Evolutionary conservation across 2,888 invertebrate species (phyloP).

Genomic region (Limnephilus marmoratus): DNA sequence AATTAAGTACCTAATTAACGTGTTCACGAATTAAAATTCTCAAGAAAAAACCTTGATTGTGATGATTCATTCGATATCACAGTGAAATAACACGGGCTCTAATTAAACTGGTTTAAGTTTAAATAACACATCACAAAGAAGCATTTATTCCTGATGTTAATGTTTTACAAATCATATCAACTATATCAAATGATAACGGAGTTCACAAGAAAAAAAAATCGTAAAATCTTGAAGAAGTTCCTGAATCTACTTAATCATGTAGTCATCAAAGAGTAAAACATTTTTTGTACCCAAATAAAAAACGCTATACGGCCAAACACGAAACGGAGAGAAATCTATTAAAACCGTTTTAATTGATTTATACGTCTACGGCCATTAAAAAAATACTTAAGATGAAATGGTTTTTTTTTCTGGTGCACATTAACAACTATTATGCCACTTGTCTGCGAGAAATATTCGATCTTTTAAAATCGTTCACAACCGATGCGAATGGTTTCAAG

Average conservation of each 20-base stretch:
- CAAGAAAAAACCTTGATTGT: background rate
- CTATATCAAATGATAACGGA: background rate
- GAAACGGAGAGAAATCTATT: slow-evolving; percentile 27
- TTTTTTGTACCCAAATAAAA: slow-evolving; percentile 25
- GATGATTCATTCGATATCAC: no score
- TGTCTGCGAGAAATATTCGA: slow-evolving; percentile 34
- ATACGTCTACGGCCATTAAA: slow-evolving; percentile 58
- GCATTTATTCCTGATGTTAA: background rate
- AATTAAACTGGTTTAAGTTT: background rate
- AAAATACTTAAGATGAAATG: slow-evolving; percentile 60
- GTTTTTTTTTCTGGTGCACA: slow-evolving; percentile 50
- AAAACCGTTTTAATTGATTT: slow-evolving; percentile 62
- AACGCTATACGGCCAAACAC: background rate
- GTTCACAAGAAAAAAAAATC: background rate
- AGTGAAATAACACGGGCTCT: background rate
- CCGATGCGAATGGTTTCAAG: background rate
- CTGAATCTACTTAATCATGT: slow-evolving; percentile 18
- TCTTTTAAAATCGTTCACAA: background rate
- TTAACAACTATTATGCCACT: slow-evolving; percentile 60
- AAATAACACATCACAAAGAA: background rate
- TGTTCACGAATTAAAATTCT: background rate
- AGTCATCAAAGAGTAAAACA: slow-evolving; percentile 36
- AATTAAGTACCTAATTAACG: background rate
- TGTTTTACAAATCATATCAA: background rate
- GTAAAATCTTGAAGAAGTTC: background rate